Evolutionary conservation across 2,797 vertebrate species (phyloP), one percentile per base, ranked within the genome.

Genomic region (Falco rusticolus): DNA sequence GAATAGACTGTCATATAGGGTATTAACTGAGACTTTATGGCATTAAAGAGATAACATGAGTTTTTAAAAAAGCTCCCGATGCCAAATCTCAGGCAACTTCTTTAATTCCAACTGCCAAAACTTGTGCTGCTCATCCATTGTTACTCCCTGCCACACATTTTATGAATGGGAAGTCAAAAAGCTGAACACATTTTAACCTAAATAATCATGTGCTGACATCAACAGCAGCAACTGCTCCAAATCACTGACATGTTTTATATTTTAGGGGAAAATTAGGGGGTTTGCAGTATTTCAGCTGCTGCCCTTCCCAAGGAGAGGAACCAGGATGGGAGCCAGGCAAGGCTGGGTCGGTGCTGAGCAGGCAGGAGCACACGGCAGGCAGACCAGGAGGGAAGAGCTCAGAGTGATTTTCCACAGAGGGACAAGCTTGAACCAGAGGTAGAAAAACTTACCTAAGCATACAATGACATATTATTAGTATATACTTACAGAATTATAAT

Each of bases 161-260:
- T 88, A 87, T 94, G 86, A 95, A 91, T 60, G 16, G 71, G 63
- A 72, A 84, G 60, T 51, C 39, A 68, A 79, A 89, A 74, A 19
- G 13, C n/a, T 45, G 60, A 80, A 20, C 43, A 13, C 16, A 19
- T 57, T 63, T 80, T 72, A 92, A 78, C 24, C 13, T 37, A 61
- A 78, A 47, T 47, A 64, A 56, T 53, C 39, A 41, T 29, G 33
- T n/a, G 72, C 41, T 19, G n/a, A 78, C 64, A 91, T 7, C 48
- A 60, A 8, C n/a, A 69, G 54, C 72, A 86, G 66, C 24, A 43
- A 34, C 65, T 57, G 53, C 48, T 68, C 43, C 71, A 47, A 41
- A 82, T 64, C 87, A 92, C 64, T 71, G 65, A 18, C 4, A 13
- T 4, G 14, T 16, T 84, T 78, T 85, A 31, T 45, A 31, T 87